Evolutionary conservation across 2,888 invertebrate species (phyloP).

Genomic region (Meghimatium bilineatum): DNA sequence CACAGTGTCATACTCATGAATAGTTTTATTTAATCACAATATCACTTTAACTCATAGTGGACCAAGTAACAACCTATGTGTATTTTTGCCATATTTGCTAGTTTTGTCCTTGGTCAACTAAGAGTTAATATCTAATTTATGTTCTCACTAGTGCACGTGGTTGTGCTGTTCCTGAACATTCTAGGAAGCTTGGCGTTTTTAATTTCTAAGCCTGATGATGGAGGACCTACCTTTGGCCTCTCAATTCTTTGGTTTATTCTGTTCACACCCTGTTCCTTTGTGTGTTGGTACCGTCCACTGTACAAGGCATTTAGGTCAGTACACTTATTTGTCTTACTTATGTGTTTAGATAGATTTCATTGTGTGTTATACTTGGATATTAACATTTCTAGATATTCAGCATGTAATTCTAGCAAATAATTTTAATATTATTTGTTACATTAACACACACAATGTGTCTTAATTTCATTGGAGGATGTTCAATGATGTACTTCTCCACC

Average conservation of each 20-base stretch:
- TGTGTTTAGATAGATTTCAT: background rate
- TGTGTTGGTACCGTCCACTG: conserved; percentile 99
- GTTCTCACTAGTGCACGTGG: conserved; percentile 87
- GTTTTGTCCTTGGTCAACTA: no score
- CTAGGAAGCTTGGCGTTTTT: conserved; percentile 89
- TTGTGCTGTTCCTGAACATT: conserved; percentile 90
- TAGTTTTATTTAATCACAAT: no score
- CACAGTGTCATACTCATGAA: no score
- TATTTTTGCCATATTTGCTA: no score
- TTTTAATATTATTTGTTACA: no score
- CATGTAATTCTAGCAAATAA: background rate
- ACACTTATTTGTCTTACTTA: background rate
- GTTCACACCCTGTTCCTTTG: conserved; percentile 96
- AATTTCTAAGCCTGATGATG: conserved; percentile 78
- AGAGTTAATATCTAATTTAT: background rate
- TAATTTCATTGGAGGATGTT: no score
- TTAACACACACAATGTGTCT: no score
- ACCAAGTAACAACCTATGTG: no score
- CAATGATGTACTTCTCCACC: no score
- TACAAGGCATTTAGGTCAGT: conserved; percentile 95
- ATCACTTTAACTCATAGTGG: no score
- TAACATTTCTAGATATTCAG: no score
- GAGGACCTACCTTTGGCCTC: conserved; percentile 87
- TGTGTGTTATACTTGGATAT: background rate
- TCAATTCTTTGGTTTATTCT: conserved; percentile 91